A percentile compares a stretch with the other conserved stretches of the same genome.
These are phyloP conservation scores for Pachliopta kotzebuea DNA, from an alignment of 2,888 invertebrate genomes.

Conservation along the genomic window DNA sequence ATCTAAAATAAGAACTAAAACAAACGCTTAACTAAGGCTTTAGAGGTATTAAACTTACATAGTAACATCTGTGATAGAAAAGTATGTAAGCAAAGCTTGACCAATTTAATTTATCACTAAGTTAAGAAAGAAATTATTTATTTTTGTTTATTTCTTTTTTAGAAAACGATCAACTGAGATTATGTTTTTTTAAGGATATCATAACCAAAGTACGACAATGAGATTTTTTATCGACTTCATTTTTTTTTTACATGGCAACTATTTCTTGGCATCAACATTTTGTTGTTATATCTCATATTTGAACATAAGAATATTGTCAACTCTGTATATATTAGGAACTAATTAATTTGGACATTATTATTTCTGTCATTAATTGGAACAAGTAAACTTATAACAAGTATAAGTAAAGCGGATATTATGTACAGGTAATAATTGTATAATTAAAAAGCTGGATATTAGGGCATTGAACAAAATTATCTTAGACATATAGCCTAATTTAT, in stretches of 20 bases:
- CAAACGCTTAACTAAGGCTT: conserved; percentile 17
- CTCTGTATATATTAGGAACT: too few species aligned
- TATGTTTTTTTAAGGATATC: conserved; percentile 28
- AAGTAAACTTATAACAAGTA: too few species aligned
- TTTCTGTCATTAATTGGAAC: too few species aligned
- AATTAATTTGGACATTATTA: too few species aligned
- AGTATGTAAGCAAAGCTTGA: conserved; percentile 32
- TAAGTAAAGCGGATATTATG: too few species aligned
- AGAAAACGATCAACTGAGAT: conserved; percentile 25
- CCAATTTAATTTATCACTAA: conserved; percentile 28
- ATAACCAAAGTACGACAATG: conserved; percentile 15
- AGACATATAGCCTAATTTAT: too few species aligned
- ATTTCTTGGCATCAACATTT: too few species aligned
- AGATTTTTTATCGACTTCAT: background rate
- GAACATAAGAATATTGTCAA: too few species aligned
- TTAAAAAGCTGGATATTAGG: background rate
- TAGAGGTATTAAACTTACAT: conserved; percentile 26
- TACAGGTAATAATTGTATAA: too few species aligned
- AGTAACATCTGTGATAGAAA: conserved; percentile 36
- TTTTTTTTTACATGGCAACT: too few species aligned
- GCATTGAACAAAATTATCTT: background rate
- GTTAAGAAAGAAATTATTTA: conserved; percentile 22
- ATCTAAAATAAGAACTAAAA: background rate
- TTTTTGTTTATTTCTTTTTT: conserved; percentile 17
- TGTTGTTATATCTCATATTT: too few species aligned